phyloP scores from a whole-genome alignment of 1,140 invertebrate species.

The Formica exsecta region DNA sequence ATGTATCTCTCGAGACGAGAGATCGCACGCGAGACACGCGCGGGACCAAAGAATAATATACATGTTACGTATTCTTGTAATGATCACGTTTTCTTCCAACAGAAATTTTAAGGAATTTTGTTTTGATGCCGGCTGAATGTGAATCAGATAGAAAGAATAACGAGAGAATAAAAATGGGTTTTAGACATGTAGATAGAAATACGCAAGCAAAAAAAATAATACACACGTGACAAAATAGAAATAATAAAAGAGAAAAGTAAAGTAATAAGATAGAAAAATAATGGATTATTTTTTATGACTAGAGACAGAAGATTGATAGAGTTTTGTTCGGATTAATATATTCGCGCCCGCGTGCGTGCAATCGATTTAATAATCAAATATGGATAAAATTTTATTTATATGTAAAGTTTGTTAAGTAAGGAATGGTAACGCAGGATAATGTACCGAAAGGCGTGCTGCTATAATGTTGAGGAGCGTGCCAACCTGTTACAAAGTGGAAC shows the following conservation, averaged over 20 bases:
- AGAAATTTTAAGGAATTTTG: neutral
- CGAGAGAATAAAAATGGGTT: neutral
- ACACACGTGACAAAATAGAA: neutral
- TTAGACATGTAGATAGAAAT: neutral
- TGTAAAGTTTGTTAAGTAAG: neutral
- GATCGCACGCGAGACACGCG: neutral
- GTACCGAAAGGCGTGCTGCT: slow-evolving; percentile 3
- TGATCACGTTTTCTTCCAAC: neutral
- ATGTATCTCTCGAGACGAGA: neutral
- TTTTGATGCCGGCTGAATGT: no score
- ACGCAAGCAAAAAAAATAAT: neutral
- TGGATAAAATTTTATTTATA: neutral
- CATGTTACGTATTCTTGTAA: neutral
- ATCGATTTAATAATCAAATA: neutral
- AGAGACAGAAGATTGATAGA: neutral
- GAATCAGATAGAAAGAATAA: neutral
- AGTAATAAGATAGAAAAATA: neutral
- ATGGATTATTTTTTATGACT: neutral
- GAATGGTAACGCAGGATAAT: neutral
- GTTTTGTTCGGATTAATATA: neutral
- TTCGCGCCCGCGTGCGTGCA: no score
- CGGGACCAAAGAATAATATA: neutral
- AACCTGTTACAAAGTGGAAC: slow-evolving; percentile 47
- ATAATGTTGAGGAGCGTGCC: slow-evolving; percentile 34
- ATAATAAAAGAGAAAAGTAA: neutral